Conservation (phyloP, 2,888 invertebrate species). For the Dasysyrphus albostriatus region DNA sequence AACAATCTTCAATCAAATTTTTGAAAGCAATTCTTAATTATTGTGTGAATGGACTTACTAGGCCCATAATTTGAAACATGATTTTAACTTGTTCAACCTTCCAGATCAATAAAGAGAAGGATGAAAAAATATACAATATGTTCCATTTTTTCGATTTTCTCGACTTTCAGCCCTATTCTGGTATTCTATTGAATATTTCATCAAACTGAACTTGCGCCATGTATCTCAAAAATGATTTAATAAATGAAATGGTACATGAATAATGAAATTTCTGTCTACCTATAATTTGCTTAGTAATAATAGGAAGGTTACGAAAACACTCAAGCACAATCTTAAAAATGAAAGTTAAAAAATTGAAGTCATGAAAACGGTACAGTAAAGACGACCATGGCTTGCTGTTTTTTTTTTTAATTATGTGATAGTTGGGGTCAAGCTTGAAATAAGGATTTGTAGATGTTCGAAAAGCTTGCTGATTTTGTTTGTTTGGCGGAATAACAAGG, state of each 20-base stretch:
- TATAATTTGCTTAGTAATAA: background rate
- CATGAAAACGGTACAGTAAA: background rate
- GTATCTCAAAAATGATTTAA: background rate
- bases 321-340: slow-evolving; percentile 8
- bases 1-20: background rate
- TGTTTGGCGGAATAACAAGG: slow-evolving; percentile 15
- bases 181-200: no score
- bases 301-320: background rate
- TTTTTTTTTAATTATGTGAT: background rate
- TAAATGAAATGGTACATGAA: background rate
- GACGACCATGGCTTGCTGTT: background rate
- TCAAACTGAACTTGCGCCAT: no score
- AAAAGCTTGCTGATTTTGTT: slow-evolving; percentile 16
- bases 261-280: background rate
- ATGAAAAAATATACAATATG: no score
- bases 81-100: background rate
- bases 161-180: no score
- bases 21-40: background rate
- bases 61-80: background rate
- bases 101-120: no score
- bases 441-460: background rate
- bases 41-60: background rate
- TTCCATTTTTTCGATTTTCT: no score
- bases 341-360: background rate
- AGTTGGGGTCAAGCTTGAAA: background rate